Conservation (phyloP, 2,113 vertebrate genomes). For the Pedetes capensis region DNA sequence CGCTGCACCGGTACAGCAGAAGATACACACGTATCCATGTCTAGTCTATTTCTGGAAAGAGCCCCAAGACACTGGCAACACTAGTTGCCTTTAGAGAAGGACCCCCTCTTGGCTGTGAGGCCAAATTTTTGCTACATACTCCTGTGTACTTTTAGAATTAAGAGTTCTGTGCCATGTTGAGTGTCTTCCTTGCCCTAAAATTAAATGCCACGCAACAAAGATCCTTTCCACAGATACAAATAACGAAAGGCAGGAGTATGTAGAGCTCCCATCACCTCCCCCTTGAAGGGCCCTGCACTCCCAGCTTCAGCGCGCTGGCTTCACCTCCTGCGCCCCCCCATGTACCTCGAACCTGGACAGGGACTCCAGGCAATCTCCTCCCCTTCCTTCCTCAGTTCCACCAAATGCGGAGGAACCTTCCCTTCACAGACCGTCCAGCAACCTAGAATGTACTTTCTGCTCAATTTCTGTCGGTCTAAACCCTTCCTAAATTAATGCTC, state of each 20-base stretch:
- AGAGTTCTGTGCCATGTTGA: neutral
- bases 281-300: neutral
- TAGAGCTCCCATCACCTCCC: neutral
- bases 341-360: accelerated
- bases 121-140: neutral
- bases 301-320: neutral
- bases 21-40: neutral
- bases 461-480: neutral
- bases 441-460: neutral
- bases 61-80: neutral
- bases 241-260: neutral
- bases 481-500: neutral
- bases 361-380: neutral
- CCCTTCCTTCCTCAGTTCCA: neutral
- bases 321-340: neutral
- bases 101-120: neutral
- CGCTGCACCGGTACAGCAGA: neutral
- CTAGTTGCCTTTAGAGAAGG: neutral
- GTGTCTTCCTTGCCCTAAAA: neutral
- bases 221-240: neutral
- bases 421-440: neutral
- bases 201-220: neutral
- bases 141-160: too few species aligned
- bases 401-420: neutral
- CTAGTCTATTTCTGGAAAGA: neutral